Percentiles rank a stretch among this genome's conserved stretches.
Evolutionary conservation across 2,888 invertebrate genomes (phyloP).

Genomic region (Mesodorylaimus sp.): DNA sequence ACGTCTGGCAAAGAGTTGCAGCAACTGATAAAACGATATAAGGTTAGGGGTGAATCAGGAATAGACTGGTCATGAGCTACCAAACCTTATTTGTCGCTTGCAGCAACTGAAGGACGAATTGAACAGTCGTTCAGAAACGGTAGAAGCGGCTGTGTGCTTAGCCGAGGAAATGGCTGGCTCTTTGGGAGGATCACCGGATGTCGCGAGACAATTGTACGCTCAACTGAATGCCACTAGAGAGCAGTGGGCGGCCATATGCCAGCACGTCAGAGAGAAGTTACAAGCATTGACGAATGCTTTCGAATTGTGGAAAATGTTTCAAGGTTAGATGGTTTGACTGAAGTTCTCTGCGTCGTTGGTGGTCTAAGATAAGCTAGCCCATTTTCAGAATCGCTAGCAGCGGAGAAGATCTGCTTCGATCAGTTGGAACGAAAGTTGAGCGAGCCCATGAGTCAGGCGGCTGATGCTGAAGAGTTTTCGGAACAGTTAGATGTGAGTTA

Average conservation of each 20-base stretch:
- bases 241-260: slow-evolving; percentile 26
- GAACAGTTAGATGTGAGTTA: slow-evolving; percentile 57
- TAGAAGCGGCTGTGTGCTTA: slow-evolving; percentile 6
- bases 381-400: slow-evolving; percentile 47
- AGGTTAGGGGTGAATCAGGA: no score
- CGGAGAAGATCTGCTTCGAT: slow-evolving; percentile 59
- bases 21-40: slow-evolving; percentile 8
- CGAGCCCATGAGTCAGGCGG: slow-evolving; percentile 47
- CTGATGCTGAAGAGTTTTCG: slow-evolving; percentile 76
- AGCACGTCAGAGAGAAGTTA: slow-evolving; percentile 24
- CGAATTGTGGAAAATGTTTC: slow-evolving; percentile 25
- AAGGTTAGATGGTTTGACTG: slow-evolving; percentile 15
- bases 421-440: slow-evolving; percentile 55
- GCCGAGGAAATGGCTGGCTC: slow-evolving; percentile 9
- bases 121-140: slow-evolving; percentile 3
- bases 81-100: neutral
- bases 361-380: neutral
- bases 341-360: neutral
- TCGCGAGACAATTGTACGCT: slow-evolving; percentile 3
- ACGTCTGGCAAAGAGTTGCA: slow-evolving; percentile 11
- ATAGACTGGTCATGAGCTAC: neutral
- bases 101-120: slow-evolving; percentile 6
- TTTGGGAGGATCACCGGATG: slow-evolving; percentile 6
- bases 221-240: slow-evolving; percentile 3
- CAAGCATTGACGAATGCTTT: slow-evolving; percentile 22